A percentile compares a stretch with the other conserved stretches of the same genome.
Conservation (phyloP, 2,113 vertebrate genomes). For the Brienomyrus brachyistius region DNA sequence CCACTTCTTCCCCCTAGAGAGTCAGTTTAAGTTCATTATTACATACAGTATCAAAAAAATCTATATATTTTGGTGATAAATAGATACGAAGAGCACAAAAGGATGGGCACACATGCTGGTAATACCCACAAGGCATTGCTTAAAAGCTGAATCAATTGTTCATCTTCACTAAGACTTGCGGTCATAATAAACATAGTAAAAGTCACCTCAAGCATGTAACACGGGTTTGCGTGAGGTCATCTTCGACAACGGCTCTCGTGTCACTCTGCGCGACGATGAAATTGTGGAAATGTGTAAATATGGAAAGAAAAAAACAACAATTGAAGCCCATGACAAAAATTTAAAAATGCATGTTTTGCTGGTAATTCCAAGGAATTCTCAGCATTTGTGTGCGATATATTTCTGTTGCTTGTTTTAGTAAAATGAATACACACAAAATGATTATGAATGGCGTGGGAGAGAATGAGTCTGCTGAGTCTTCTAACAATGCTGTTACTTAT, state of each 20-base stretch:
- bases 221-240: background rate
- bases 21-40: background rate
- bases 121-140: background rate
- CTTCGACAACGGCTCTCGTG: background rate
- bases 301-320: background rate
- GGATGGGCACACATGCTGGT: background rate
- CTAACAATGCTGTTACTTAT: background rate
- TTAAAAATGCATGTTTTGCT: background rate
- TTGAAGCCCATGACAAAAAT: constrained; percentile 25
- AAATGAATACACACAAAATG: background rate
- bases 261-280: background rate
- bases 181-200: background rate
- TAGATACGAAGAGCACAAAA: background rate
- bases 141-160: background rate
- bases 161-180: background rate
- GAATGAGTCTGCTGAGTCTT: background rate
- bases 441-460: background rate
- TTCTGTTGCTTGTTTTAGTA: background rate
- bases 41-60: background rate
- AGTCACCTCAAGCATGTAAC: background rate
- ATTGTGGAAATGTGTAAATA: constrained; percentile 17
- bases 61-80: background rate
- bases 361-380: background rate
- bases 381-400: constrained; percentile 3
- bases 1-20: too few relatives aligned